Conservation (phyloP, 2,888 invertebrate species). For the Tortrix viridana region DNA sequence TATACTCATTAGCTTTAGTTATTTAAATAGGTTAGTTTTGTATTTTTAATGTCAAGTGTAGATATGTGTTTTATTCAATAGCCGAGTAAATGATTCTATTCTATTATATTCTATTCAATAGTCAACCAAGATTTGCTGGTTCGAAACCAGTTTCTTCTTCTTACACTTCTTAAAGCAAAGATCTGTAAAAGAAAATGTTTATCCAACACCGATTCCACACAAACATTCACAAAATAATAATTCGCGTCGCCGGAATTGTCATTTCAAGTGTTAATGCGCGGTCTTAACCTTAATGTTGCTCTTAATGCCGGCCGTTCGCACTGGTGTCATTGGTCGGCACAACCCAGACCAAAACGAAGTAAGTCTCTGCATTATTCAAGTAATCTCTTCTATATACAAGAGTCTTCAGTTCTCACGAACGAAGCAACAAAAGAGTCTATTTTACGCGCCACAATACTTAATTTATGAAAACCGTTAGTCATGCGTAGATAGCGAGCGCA, state of each 20-base stretch:
- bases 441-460: constrained; percentile 56
- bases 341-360: constrained; percentile 3
- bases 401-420: constrained; percentile 65
- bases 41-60: too few relatives aligned
- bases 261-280: constrained; percentile 64
- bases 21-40: too few relatives aligned
- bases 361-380: constrained; percentile 1
- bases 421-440: constrained; percentile 56
- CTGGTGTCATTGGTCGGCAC: constrained; percentile 49
- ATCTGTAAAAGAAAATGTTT: background rate
- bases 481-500: constrained; percentile 45
- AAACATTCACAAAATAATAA: constrained; percentile 53
- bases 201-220: constrained; percentile 6
- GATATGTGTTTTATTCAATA: too few relatives aligned
- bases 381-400: constrained; percentile 4
- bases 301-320: constrained; percentile 50
- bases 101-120: too few relatives aligned
- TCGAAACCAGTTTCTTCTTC: too few relatives aligned
- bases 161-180: too few relatives aligned
- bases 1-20: too few relatives aligned
- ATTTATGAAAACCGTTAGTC: constrained; percentile 55
- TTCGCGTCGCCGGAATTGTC: constrained; percentile 61
- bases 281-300: constrained; percentile 57
- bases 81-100: too few relatives aligned
- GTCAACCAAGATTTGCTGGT: too few relatives aligned